Conservation (phyloP, 2,113 vertebrate genomes). For the Gracilinanus agilis region DNA sequence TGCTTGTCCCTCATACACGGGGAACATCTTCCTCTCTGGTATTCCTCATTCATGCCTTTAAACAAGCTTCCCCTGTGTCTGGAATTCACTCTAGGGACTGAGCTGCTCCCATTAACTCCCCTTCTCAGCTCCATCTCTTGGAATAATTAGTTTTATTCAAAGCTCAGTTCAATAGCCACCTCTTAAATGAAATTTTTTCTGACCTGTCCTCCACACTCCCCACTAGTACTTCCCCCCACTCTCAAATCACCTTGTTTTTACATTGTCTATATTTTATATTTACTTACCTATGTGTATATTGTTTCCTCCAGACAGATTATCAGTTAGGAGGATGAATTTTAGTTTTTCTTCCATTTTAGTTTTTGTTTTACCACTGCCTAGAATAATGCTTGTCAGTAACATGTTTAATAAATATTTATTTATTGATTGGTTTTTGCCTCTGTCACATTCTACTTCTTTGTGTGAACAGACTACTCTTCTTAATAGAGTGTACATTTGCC, state of each 20-base stretch:
- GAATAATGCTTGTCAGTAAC: neutral
- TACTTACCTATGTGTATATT: too few relatives aligned
- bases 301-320: neutral
- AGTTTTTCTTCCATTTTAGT: neutral
- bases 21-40: neutral
- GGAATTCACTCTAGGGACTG: neutral
- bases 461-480: neutral
- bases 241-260: neutral
- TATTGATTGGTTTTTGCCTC: neutral
- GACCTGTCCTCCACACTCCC: neutral
- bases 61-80: neutral
- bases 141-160: neutral
- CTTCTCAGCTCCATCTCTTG: neutral
- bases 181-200: neutral
- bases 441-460: neutral
- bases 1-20: neutral
- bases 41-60: neutral
- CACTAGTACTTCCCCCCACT: neutral
- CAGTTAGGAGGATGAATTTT: neutral
- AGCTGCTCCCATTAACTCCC: neutral
- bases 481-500: neutral
- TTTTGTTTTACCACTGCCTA: neutral
- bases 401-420: neutral
- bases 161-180: neutral
- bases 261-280: neutral